Evolutionary conservation across 1,140 invertebrate species (phyloP).

Genomic region (Phenacoccus solenopsis): DNA sequence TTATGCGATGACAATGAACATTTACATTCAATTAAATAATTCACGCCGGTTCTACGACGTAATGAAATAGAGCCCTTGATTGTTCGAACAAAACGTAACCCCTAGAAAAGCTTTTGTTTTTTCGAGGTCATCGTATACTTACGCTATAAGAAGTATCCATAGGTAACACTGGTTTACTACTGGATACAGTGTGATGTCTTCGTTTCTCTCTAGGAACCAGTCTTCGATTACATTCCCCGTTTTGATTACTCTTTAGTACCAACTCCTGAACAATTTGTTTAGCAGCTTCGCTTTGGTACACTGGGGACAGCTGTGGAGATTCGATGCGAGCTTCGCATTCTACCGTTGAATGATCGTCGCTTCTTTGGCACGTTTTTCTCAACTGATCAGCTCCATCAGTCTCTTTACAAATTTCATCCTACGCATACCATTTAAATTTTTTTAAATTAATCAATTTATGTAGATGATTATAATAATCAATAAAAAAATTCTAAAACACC

Average conservation of each 20-base stretch:
- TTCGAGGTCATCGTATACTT: not conserved
- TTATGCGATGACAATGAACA: not conserved
- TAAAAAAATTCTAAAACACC: too few species aligned
- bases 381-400: slow-evolving; percentile 28
- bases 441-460: too few species aligned
- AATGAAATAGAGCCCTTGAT: too few species aligned
- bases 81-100: too few species aligned
- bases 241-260: slow-evolving; percentile 28
- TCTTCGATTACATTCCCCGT: slow-evolving; percentile 33
- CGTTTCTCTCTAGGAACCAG: slow-evolving; percentile 64
- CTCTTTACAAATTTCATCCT: not conserved
- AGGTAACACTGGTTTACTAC: slow-evolving; percentile 31
- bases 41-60: too few species aligned
- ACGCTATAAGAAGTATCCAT: slow-evolving; percentile 16
- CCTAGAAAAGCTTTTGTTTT: not conserved
- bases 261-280: slow-evolving; percentile 73
- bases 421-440: too few species aligned
- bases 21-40: not conserved
- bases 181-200: slow-evolving; percentile 75
- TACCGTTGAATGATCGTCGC: slow-evolving; percentile 21
- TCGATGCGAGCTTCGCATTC: not conserved
- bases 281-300: slow-evolving; percentile 73
- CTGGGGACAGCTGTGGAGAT: slow-evolving; percentile 35
- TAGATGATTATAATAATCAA: too few species aligned
- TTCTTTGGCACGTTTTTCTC: slow-evolving; percentile 30